Conservation (phyloP, 2,113 vertebrate genomes). For the Rhea pennata region DNA sequence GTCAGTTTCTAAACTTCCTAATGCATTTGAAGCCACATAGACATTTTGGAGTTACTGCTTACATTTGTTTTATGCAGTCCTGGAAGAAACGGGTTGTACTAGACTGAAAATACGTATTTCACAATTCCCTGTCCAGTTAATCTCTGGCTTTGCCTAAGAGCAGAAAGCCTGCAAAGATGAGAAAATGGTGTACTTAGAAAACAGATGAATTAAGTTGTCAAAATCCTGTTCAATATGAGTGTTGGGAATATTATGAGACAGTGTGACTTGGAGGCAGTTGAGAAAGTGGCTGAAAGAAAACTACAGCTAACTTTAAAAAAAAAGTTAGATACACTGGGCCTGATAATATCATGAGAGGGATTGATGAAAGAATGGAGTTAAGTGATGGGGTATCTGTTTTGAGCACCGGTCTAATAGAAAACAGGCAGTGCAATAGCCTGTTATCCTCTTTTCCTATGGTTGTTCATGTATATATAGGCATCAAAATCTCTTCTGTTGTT, state of each 20-base stretch:
- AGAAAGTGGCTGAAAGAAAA: background rate
- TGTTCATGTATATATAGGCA: background rate
- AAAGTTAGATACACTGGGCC: background rate
- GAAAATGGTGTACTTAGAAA: background rate
- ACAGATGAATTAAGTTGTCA: background rate
- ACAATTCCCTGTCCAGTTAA: background rate
- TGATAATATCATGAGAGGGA: background rate
- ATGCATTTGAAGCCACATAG: background rate
- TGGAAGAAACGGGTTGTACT: background rate
- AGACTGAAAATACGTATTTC: background rate
- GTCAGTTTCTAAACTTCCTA: background rate
- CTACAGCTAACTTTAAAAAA: background rate
- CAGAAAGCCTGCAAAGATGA: background rate
- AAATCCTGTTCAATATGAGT: background rate
- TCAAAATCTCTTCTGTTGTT: background rate
- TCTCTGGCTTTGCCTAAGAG: background rate
- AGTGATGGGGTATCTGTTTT: background rate
- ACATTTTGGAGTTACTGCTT: background rate
- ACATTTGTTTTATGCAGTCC: background rate
- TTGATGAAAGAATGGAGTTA: background rate
- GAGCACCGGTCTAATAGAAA: background rate
- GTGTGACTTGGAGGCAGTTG: background rate
- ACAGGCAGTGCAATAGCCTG: background rate
- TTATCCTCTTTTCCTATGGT: background rate
- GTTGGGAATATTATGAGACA: background rate